Evolutionary conservation across 2,888 invertebrate genomes (phyloP).

Genomic region (Callyntrura sp.): DNA sequence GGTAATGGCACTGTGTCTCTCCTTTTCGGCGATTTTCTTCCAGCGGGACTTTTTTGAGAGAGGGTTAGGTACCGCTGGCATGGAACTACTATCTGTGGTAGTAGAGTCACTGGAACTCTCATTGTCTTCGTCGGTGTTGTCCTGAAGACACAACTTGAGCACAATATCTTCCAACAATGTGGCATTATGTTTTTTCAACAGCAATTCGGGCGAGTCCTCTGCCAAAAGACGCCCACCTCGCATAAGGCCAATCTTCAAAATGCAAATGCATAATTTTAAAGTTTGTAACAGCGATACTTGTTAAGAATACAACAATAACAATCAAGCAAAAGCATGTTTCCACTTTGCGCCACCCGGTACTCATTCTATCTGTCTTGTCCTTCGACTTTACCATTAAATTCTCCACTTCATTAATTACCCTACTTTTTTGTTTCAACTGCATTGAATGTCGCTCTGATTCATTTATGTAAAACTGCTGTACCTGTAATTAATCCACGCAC

Average conservation of each 20-base stretch:
- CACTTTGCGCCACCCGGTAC: too few relatives aligned
- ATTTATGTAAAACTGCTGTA: not conserved
- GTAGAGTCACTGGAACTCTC: constrained; percentile 58
- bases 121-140: constrained; percentile 65
- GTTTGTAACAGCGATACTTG: too few relatives aligned
- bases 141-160: constrained; percentile 78
- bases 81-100: constrained; percentile 36
- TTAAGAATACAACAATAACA: not conserved
- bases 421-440: not conserved
- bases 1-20: constrained; percentile 68
- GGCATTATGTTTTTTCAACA: constrained; percentile 71
- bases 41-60: constrained; percentile 46
- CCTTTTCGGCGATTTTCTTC: constrained; percentile 62
- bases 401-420: not conserved
- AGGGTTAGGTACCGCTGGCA: constrained; percentile 28
- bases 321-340: not conserved
- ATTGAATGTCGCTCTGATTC: constrained; percentile 40
- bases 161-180: constrained; percentile 79
- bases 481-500: not conserved
- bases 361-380: too few relatives aligned
- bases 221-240: constrained; percentile 78
- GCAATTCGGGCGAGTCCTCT: constrained; percentile 76
- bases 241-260: constrained; percentile 80
- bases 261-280: too few relatives aligned
- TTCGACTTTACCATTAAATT: too few relatives aligned